A percentile compares a stretch with the other conserved stretches of the same genome.
phyloP scores from a whole-genome alignment of 2,113 vertebrate species.

The Psittacula cyanocephala region DNA sequence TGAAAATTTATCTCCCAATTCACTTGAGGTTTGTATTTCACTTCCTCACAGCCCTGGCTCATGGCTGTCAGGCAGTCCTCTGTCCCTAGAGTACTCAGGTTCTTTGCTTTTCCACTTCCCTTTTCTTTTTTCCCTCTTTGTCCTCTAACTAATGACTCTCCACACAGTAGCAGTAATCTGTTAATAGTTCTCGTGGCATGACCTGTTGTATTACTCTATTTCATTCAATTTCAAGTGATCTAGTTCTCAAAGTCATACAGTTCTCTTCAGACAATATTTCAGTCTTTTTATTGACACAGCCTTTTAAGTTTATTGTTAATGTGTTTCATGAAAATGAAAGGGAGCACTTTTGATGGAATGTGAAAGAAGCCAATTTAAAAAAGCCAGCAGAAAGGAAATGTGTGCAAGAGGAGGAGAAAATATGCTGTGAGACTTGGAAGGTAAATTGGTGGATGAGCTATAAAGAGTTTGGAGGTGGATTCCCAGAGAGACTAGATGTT shows the following conservation, averaged over 20 bases:
- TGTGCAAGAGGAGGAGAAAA: background rate
- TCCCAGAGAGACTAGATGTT: background rate
- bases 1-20: background rate
- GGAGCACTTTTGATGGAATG: background rate
- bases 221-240: background rate
- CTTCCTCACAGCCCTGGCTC: background rate
- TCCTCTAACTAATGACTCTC: background rate
- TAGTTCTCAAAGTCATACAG: background rate
- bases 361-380: background rate
- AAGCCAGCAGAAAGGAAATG: background rate
- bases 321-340: slow-evolving; percentile 17
- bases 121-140: background rate
- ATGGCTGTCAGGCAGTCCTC: background rate
- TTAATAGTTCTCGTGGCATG: background rate
- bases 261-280: background rate
- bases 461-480: background rate
- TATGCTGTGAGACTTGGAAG: background rate
- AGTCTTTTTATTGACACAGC: background rate
- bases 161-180: background rate
- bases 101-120: background rate
- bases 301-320: slow-evolving; percentile 14
- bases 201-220: background rate
- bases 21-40: background rate
- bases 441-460: background rate
- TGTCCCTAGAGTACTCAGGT: background rate